A percentile compares a stretch with the other conserved stretches of the same genome.
phyloP scores from a whole-genome alignment of 2,888 invertebrate species.

The Leptinotarsa rubiginosa region DNA sequence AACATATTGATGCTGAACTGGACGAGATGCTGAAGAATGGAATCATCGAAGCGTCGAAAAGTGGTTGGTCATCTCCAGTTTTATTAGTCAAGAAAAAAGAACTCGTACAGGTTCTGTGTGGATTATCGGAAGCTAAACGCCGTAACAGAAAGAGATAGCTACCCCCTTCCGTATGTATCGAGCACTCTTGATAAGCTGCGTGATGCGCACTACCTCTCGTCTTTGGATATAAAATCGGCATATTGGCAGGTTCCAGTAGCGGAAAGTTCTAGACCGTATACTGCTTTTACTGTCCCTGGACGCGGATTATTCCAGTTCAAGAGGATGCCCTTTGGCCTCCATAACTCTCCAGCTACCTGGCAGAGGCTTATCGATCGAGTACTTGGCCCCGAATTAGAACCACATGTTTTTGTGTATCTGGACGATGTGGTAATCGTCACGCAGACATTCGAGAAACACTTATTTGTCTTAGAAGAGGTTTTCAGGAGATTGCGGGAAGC shows the following conservation, averaged over 20 bases:
- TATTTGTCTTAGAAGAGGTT: background rate
- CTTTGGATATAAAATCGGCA: background rate
- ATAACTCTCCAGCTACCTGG: background rate
- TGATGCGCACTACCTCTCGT: background rate
- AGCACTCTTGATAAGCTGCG: no score
- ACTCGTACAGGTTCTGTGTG: background rate
- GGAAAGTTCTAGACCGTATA: slow-evolving; percentile 15
- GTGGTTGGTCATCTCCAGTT: slow-evolving; percentile 9
- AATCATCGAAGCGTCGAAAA: slow-evolving; percentile 5
- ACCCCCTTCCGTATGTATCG: background rate
- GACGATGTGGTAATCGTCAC: slow-evolving; percentile 14
- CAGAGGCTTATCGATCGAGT: background rate
- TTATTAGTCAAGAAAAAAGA: background rate
- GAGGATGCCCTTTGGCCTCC: background rate
- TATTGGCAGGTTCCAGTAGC: no score
- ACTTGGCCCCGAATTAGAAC: slow-evolving; percentile 3
- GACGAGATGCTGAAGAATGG: slow-evolving; percentile 9
- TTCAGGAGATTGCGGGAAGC: background rate
- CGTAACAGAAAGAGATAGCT: no score
- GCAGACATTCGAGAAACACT: background rate
- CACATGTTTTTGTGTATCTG: background rate
- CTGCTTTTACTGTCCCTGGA: background rate
- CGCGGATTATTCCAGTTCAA: slow-evolving; percentile 6
- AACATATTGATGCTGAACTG: slow-evolving; percentile 9
- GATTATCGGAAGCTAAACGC: no score